phyloP scores from a whole-genome alignment of 2,888 invertebrate species.

The Anoncus sp. region DNA sequence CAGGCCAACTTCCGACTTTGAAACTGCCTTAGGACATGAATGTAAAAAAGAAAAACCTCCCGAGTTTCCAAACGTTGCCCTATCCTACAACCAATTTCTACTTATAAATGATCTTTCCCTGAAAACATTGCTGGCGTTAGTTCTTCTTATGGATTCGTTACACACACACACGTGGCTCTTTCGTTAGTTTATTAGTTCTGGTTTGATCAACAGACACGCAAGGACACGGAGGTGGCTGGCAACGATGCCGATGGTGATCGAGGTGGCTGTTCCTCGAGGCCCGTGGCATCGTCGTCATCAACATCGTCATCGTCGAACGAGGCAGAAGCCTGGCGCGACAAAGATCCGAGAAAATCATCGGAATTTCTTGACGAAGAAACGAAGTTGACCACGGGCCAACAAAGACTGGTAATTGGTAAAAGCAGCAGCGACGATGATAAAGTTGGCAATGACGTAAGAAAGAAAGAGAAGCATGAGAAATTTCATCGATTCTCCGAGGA shows the following conservation, averaged over 20 bases:
- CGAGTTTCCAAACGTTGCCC: background rate
- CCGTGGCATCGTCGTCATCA: constrained; percentile 65
- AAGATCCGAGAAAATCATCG: constrained; percentile 56
- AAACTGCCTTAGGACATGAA: constrained; percentile 31
- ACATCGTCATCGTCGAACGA: constrained; percentile 67
- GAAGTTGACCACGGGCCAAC: constrained; percentile 59
- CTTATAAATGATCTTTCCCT: background rate
- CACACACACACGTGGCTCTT: background rate
- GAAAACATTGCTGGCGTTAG: background rate
- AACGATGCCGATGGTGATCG: constrained; percentile 73
- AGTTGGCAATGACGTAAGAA: constrained; percentile 35
- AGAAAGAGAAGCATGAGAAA: constrained; percentile 26
- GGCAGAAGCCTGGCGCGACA: constrained; percentile 51
- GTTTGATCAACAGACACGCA: constrained; percentile 77
- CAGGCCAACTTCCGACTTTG: constrained; percentile 27
- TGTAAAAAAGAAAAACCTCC: background rate
- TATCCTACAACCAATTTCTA: background rate
- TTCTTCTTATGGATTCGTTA: background rate
- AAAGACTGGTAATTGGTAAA: constrained; percentile 49
- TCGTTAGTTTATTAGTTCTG: constrained; percentile 50
- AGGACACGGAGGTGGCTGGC: constrained; percentile 76
- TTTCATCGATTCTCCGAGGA: constrained; percentile 12
- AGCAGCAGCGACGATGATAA: constrained; percentile 14
- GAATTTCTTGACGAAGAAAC: constrained; percentile 33
- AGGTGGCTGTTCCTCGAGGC: constrained; percentile 72